Percentiles rank a stretch among this genome's conserved stretches.
Evolutionary conservation across 2,113 vertebrate species (phyloP).

Genomic region (Laticauda laticaudata): DNA sequence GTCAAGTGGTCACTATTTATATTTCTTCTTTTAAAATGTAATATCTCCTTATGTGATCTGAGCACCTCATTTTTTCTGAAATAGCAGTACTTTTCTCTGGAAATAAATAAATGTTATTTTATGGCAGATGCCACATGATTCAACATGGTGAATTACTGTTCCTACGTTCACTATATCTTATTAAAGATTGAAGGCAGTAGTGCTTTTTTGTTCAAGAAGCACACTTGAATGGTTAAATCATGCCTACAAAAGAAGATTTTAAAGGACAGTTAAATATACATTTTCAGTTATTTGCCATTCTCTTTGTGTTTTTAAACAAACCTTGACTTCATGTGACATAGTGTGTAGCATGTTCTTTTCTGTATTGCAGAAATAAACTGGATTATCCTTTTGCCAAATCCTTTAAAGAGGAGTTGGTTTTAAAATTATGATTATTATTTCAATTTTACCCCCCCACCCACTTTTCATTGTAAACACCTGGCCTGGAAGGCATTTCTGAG

Average conservation of each 20-base stretch:
- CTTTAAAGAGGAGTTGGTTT: slow-evolving; percentile 12
- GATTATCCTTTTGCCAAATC: slow-evolving; percentile 25
- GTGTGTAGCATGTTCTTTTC: slow-evolving; percentile 24
- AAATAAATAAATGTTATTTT: slow-evolving; percentile 26
- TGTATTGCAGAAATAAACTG: not conserved
- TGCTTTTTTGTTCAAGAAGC: slow-evolving; percentile 13
- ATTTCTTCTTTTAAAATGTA: slow-evolving; percentile 25
- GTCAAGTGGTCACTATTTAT: slow-evolving; percentile 4
- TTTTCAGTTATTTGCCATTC: slow-evolving; percentile 39
- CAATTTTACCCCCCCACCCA: not conserved
- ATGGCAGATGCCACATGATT: not conserved
- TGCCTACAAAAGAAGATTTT: slow-evolving; percentile 12
- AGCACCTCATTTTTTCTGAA: not conserved
- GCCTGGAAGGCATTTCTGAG: not conserved
- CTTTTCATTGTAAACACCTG: not conserved
- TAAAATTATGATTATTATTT: not conserved
- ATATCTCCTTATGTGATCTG: not conserved
- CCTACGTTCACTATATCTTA: not conserved
- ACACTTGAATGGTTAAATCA: slow-evolving; percentile 29
- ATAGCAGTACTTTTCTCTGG: slow-evolving; percentile 10
- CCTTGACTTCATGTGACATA: slow-evolving; percentile 38
- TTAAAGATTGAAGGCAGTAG: slow-evolving; percentile 30
- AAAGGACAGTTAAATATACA: slow-evolving; percentile 28
- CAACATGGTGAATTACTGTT: slow-evolving; percentile 28
- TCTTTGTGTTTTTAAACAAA: slow-evolving; percentile 34